Percentiles rank a stretch among this genome's conserved stretches.
These are phyloP conservation scores for Grantiella picta DNA, from an alignment of 2,113 vertebrate genomes.

Conservation along the genomic window DNA sequence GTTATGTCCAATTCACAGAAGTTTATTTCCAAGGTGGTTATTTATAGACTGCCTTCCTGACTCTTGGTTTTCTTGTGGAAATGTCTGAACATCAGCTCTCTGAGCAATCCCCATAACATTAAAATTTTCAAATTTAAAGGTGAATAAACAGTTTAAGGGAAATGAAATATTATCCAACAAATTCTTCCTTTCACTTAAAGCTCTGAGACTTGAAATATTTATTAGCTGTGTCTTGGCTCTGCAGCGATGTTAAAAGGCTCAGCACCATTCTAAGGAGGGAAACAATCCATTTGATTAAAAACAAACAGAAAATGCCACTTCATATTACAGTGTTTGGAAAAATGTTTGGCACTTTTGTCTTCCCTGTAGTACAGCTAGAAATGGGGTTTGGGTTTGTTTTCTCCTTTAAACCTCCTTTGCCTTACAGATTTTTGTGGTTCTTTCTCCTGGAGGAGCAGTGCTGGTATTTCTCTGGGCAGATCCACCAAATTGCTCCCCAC, in stretches of 20 bases:
- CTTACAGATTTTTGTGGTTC: not conserved
- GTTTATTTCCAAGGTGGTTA: constrained; percentile 34
- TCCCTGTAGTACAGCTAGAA: not conserved
- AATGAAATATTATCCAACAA: constrained; percentile 26
- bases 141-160: constrained; percentile 41
- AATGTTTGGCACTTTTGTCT: not conserved
- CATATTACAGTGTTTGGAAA: not conserved
- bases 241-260: not conserved
- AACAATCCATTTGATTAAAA: constrained; percentile 3
- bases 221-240: not conserved
- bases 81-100: not conserved
- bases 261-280: not conserved
- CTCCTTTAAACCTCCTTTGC: not conserved
- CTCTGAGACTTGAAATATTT: constrained; percentile 28
- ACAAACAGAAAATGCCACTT: not conserved
- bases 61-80: not conserved
- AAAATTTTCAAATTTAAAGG: constrained; percentile 23
- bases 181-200: constrained; percentile 35
- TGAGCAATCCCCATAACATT: constrained; percentile 20
- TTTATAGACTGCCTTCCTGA: not conserved
- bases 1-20: not conserved
- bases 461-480: not conserved
- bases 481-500: not conserved
- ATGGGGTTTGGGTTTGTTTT: not conserved
- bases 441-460: not conserved